A percentile compares a stretch with the other conserved stretches of the same genome.
phyloP scores from a whole-genome alignment of 1,140 invertebrate species.

The Pseudomyrmex dendroicus region DNA sequence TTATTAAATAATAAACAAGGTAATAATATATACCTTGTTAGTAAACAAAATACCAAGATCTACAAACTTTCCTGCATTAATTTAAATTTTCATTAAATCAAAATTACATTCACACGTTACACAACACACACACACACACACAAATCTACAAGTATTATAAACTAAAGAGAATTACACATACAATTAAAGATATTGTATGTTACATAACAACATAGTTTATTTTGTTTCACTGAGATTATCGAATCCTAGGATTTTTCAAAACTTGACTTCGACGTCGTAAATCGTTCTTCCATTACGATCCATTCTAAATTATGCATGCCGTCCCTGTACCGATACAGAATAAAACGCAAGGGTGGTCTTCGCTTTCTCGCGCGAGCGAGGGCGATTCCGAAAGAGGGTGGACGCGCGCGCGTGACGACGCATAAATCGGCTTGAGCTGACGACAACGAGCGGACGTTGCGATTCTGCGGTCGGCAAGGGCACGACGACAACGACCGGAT shows the following conservation, averaged over 20 bases:
- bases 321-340: slow-evolving; percentile 13
- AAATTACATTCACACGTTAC: background rate
- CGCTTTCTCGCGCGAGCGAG: slow-evolving; percentile 52
- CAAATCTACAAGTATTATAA: background rate
- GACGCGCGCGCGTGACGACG: slow-evolving; percentile 77
- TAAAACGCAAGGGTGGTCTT: slow-evolving; percentile 26
- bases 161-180: background rate
- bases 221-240: background rate
- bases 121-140: too few relatives aligned
- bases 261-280: background rate
- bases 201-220: too few relatives aligned
- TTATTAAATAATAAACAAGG: background rate
- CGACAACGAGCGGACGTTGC: slow-evolving; percentile 10
- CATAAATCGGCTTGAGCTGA: slow-evolving; percentile 78
- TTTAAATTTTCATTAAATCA: slow-evolving; percentile 17
- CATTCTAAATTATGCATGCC: slow-evolving; percentile 9
- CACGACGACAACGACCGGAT: slow-evolving; percentile 3
- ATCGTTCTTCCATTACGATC: slow-evolving; percentile 16
- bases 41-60: background rate
- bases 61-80: background rate
- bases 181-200: background rate
- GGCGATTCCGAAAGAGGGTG: slow-evolving; percentile 68
- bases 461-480: slow-evolving; percentile 42
- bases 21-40: background rate
- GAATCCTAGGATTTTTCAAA: background rate